Evolutionary conservation across 2,888 invertebrate species (phyloP).

Genomic region (Lasioglossum morio): DNA sequence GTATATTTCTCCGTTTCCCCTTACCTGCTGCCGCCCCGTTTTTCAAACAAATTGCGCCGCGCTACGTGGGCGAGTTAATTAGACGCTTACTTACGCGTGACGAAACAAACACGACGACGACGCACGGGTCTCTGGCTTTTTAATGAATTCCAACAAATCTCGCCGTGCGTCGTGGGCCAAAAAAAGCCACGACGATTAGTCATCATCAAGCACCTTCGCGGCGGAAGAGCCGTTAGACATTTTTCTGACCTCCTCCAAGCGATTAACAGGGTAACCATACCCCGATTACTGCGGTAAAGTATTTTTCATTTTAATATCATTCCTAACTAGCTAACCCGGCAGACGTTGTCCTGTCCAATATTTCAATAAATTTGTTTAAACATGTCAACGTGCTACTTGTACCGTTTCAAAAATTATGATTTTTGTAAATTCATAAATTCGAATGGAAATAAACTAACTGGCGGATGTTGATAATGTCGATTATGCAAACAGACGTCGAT

Average conservation of each 20-base stretch:
- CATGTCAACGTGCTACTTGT: too few relatives aligned
- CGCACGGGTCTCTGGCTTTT: constrained; percentile 18
- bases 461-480: too few relatives aligned
- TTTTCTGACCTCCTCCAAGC: neutral
- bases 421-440: too few relatives aligned
- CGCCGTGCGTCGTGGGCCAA: constrained; percentile 21
- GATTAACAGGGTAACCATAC: too few relatives aligned
- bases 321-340: too few relatives aligned
- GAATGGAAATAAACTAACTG: too few relatives aligned
- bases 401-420: too few relatives aligned
- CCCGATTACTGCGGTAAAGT: too few relatives aligned
- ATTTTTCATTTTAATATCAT: too few relatives aligned
- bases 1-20: neutral
- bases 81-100: constrained; percentile 48
- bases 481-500: too few relatives aligned
- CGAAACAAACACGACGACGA: constrained; percentile 44
- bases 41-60: constrained; percentile 28
- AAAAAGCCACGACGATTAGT: constrained; percentile 48
- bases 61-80: constrained; percentile 51
- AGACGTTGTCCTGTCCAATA: too few relatives aligned
- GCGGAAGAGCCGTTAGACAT: neutral
- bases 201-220: constrained; percentile 17
- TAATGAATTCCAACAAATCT: constrained; percentile 46
- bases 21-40: neutral
- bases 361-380: too few relatives aligned